Evolutionary conservation across 2,113 vertebrate genomes (phyloP).

Genomic region (Chitala chitala): DNA sequence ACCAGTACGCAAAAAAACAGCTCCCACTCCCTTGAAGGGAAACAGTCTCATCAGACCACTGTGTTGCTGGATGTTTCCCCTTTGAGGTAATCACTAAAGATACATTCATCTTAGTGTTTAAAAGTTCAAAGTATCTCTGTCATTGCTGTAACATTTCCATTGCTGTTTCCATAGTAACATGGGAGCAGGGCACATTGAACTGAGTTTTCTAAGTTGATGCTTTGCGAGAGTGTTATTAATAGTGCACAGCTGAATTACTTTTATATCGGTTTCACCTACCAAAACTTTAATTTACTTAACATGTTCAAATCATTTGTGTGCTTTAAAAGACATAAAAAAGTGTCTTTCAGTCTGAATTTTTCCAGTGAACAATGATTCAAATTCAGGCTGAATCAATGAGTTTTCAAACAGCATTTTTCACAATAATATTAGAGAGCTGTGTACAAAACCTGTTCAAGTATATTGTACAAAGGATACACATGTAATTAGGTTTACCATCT

Average conservation of each 20-base stretch:
- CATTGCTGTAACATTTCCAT: constrained; percentile 12
- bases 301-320: neutral
- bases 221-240: constrained; percentile 13
- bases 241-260: constrained; percentile 10
- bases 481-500: no score
- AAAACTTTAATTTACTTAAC: neutral
- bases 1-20: neutral
- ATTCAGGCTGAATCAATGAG: no score
- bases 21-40: neutral
- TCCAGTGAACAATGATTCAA: no score
- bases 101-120: constrained; percentile 4
- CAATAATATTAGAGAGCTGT: no score
- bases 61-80: constrained; percentile 8
- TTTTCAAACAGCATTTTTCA: no score
- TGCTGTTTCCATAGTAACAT: constrained; percentile 20
- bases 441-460: no score
- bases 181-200: constrained; percentile 10
- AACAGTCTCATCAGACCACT: neutral
- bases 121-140: constrained; percentile 14
- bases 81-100: constrained; percentile 13
- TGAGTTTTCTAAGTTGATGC: constrained; percentile 14
- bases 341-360: no score
- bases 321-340: no score
- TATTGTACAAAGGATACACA: no score
- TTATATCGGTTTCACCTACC: constrained; percentile 11